These are phyloP conservation scores for Drosophila prolongata DNA, from an alignment of 2,888 invertebrate genomes.

Conservation along the genomic window DNA sequence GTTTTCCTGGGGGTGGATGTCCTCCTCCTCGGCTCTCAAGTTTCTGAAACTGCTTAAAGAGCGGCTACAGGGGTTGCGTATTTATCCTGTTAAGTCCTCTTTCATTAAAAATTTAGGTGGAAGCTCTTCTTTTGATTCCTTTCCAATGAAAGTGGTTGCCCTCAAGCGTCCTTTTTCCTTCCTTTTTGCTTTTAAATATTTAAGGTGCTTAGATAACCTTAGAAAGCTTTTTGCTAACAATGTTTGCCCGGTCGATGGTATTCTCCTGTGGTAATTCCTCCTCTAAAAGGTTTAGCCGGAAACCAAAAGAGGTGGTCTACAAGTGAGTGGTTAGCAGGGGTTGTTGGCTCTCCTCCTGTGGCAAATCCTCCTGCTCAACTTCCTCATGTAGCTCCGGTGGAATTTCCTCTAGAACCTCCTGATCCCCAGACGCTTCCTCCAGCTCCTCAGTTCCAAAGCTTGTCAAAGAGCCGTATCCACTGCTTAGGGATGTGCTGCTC, in stretches of 20 bases:
- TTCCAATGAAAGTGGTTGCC: slow-evolving; percentile 9
- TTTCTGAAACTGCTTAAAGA: slow-evolving; percentile 1
- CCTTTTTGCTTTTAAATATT: background rate
- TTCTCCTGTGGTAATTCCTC: too few relatives aligned
- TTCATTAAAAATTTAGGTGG: background rate
- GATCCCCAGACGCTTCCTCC: slow-evolving; percentile 16
- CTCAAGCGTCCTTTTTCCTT: background rate
- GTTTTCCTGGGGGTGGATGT: slow-evolving; percentile 14
- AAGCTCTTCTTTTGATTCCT: background rate
- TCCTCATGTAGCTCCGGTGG: slow-evolving; percentile 1
- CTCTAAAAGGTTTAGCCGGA: too few relatives aligned
- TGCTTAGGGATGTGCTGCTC: slow-evolving; percentile 58
- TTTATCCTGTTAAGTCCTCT: background rate
- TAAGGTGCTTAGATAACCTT: background rate
- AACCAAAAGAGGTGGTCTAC: background rate
- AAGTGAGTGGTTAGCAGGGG: slow-evolving; percentile 31
- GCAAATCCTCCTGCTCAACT: background rate
- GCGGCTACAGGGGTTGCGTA: slow-evolving; percentile 10
- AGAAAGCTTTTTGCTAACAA: too few relatives aligned
- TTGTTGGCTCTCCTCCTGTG: slow-evolving; percentile 8
- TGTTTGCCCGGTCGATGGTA: too few relatives aligned
- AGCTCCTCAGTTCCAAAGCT: slow-evolving; percentile 32
- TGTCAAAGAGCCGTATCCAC: slow-evolving; percentile 62
- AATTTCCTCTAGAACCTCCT: slow-evolving; percentile 1
- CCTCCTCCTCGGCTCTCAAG: slow-evolving; percentile 7